Evolutionary conservation across 2,113 vertebrate genomes (phyloP), one percentile per base, ranked within the genome.

Genomic region (Barbus barbus): DNA sequence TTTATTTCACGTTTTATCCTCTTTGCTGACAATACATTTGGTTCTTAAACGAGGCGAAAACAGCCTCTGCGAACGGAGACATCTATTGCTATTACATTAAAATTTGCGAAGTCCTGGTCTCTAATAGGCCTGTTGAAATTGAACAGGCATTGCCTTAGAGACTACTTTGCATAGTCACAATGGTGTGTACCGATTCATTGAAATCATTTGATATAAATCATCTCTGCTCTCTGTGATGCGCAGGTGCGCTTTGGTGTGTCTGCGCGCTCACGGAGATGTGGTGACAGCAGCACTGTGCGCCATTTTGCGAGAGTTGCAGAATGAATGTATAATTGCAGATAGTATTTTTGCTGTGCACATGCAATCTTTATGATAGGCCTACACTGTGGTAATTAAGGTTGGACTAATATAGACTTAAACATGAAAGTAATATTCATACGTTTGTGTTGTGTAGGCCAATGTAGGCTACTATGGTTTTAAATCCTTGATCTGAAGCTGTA

Each of bases 241-340:
- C 77, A 44, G 51, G 83, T 61, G 83, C 53, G 65, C 46, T 13
- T 46, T 67, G 11, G 13, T 24, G 69, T 61, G 74, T 69, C 44
- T 18, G 73, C 20, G 82, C 11, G 41, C 41, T 65, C 75, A 0
- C 28, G 11, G 26, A 24, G 11, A 18, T 51, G n/a, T n/a, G n/a
- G n/a, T n/a, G n/a, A n/a, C n/a, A n/a, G n/a, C n/a, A n/a, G n/a
- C 41, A 24, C 61, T 53, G 63, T 73, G 65, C 67, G 41, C 41
- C 85, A 86, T 86, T 86, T 86, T 83, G 65, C 67, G n/a, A 72
- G 65, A 8, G 44, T 26, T 20, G 44, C 14, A 65, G 73, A 22
- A 69, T 46, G n/a, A 63, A 12, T 67, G 0, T 36, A 31, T 67
- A 26, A 22, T 79, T 61, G 13, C 60, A 7, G n/a, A 28, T 56